Evolutionary conservation across 2,888 invertebrate genomes (phyloP).

Genomic region (Dioctria linearis): DNA sequence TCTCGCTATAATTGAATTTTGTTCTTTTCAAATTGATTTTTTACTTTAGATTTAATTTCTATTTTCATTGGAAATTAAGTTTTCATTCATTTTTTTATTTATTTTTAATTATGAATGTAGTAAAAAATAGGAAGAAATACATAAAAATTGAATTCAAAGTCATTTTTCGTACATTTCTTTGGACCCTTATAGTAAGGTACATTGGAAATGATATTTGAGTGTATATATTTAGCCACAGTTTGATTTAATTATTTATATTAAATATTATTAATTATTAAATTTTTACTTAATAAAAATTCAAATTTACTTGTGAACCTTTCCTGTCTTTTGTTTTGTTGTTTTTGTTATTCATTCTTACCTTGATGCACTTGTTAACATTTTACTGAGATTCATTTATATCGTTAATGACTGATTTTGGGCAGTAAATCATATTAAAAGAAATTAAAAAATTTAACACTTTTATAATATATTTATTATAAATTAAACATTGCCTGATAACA

Average conservation of each 20-base stretch:
- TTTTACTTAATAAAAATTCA: not conserved
- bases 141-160: not conserved
- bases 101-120: not conserved
- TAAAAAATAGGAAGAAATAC: not conserved
- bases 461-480: not conserved
- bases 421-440: not conserved
- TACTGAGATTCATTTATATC: no score
- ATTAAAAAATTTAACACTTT: constrained; percentile 1
- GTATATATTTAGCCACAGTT: not conserved
- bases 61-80: not conserved
- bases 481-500: no score
- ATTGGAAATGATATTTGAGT: constrained; percentile 61
- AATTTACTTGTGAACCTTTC: not conserved
- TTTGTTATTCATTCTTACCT: not conserved
- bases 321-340: not conserved
- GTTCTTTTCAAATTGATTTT: constrained; percentile 15
- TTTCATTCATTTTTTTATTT: no score
- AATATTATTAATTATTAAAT: not conserved
- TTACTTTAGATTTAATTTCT: not conserved
- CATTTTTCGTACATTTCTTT: constrained; percentile 54
- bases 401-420: constrained; percentile 34
- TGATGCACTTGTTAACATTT: not conserved
- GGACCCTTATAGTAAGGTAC: constrained; percentile 61
- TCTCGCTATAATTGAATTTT: constrained; percentile 15
- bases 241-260: not conserved